These are phyloP conservation scores for Kradibia gibbosae DNA, from an alignment of 1,140 invertebrate species.

Conservation along the genomic window DNA sequence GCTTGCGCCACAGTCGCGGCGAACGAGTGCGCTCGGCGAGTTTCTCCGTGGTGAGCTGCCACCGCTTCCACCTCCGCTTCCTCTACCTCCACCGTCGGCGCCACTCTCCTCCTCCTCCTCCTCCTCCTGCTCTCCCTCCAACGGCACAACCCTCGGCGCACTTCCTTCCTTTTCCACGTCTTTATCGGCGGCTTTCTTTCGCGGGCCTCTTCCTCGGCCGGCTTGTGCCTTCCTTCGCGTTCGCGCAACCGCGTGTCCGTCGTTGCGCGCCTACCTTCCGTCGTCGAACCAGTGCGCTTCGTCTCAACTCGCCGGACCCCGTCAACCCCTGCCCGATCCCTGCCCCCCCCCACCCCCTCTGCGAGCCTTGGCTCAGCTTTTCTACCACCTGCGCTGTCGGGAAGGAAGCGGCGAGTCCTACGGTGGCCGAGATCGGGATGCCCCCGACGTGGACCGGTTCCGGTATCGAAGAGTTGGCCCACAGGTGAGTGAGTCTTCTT, in stretches of 20 bases:
- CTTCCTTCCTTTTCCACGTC: constrained; percentile 48
- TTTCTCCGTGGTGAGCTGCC: neutral
- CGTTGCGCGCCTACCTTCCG: constrained; percentile 38
- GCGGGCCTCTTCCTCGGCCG: constrained; percentile 45
- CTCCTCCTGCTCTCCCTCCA: neutral
- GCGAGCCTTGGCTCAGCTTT: neutral
- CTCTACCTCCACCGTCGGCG: neutral
- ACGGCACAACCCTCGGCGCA: no score
- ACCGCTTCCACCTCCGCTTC: neutral
- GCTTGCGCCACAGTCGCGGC: neutral
- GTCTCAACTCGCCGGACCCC: no score
- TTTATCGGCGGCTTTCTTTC: constrained; percentile 51
- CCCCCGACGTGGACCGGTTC: no score
- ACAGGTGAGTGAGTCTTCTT: no score
- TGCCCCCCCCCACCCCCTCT: constrained; percentile 27
- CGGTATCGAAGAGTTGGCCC: no score
- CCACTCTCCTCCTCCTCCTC: neutral
- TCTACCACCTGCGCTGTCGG: neutral
- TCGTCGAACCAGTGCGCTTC: constrained; percentile 27
- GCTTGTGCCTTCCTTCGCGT: constrained; percentile 46
- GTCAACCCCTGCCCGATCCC: neutral
- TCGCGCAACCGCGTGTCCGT: constrained; percentile 33
- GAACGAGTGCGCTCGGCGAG: neutral
- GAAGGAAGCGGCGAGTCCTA: no score
- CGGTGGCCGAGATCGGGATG: no score